phyloP scores from a whole-genome alignment of 1,140 invertebrate species.

The Heliothis subflexa region DNA sequence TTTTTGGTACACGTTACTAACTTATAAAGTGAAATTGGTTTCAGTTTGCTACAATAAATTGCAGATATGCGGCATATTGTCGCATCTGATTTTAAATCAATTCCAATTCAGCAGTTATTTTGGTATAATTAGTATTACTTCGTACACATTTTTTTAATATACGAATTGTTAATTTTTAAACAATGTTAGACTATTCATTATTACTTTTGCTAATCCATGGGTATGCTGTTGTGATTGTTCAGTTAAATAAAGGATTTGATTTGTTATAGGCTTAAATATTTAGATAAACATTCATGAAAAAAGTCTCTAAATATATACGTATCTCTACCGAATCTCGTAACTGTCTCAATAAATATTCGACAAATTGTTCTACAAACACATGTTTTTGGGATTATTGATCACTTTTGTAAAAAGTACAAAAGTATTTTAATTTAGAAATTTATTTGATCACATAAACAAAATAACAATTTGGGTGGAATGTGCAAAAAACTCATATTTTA shows the following conservation, averaged over 20 bases:
- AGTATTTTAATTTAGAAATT: slow-evolving; percentile 19
- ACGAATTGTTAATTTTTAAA: too few relatives aligned
- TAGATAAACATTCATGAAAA: slow-evolving; percentile 35
- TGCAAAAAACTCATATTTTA: not conserved
- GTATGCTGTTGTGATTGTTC: not conserved
- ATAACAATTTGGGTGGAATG: not conserved
- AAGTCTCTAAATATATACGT: slow-evolving; percentile 40
- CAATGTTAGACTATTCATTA: too few relatives aligned
- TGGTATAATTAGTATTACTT: too few relatives aligned
- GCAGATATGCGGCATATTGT: not conserved
- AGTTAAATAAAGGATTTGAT: slow-evolving; percentile 26
- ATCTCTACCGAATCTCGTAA: slow-evolving; percentile 31
- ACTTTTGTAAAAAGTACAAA: slow-evolving; percentile 22
- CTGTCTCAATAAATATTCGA: slow-evolving; percentile 41
- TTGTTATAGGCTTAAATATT: slow-evolving; percentile 39
- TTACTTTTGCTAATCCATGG: not conserved
- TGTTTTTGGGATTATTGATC: slow-evolving; percentile 33
- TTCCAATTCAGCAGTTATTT: too few relatives aligned
- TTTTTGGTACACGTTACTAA: slow-evolving; percentile 23
- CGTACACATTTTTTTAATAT: too few relatives aligned
- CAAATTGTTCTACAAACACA: slow-evolving; percentile 17
- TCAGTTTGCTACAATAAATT: not conserved
- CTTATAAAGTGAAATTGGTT: slow-evolving; percentile 10
- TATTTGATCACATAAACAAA: not conserved
- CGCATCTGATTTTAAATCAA: too few relatives aligned